phyloP scores from a whole-genome alignment of 2,888 invertebrate species.

The Agrochola circellaris region DNA sequence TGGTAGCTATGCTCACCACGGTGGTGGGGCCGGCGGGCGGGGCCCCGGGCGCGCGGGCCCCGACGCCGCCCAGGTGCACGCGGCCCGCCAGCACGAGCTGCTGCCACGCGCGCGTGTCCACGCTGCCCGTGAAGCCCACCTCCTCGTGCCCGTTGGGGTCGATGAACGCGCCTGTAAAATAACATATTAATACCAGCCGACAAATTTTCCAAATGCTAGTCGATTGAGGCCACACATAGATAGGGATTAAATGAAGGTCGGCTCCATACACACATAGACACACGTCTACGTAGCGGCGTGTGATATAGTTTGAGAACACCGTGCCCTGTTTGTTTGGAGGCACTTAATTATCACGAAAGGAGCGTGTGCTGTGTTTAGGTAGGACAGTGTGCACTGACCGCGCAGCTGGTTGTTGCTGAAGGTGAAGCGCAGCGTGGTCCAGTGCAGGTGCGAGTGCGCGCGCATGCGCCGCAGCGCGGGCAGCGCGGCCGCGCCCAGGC shows the following conservation, averaged over 20 bases:
- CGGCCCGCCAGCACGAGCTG: slow-evolving; percentile 85
- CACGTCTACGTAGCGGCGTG: not conserved
- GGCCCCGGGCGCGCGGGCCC: slow-evolving; percentile 33
- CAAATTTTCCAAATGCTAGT: no score
- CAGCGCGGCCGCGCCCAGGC: slow-evolving; percentile 82
- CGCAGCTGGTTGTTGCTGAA: slow-evolving; percentile 65
- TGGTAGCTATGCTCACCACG: not conserved
- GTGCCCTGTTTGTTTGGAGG: not conserved
- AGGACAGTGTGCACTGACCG: slow-evolving; percentile 65
- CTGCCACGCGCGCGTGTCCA: slow-evolving; percentile 89
- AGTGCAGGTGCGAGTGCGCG: slow-evolving; percentile 73
- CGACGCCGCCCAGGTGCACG: slow-evolving; percentile 81
- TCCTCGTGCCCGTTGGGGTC: slow-evolving; percentile 89
- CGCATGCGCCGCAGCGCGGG: slow-evolving; percentile 76
- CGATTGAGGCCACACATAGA: no score
- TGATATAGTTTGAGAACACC: not conserved
- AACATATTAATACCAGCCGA: not conserved
- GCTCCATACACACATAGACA: not conserved
- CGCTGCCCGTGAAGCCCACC: slow-evolving; percentile 84
- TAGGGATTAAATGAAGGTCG: not conserved
- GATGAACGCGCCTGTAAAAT: slow-evolving; percentile 74
- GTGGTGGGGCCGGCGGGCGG: slow-evolving; percentile 18
- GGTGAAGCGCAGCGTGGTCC: slow-evolving; percentile 87
- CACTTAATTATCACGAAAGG: not conserved
- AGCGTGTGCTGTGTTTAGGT: not conserved